Percentiles rank a stretch among this genome's conserved stretches.
Evolutionary conservation across 2,888 invertebrate species (phyloP).

Genomic region (Fabriciana adippe): DNA sequence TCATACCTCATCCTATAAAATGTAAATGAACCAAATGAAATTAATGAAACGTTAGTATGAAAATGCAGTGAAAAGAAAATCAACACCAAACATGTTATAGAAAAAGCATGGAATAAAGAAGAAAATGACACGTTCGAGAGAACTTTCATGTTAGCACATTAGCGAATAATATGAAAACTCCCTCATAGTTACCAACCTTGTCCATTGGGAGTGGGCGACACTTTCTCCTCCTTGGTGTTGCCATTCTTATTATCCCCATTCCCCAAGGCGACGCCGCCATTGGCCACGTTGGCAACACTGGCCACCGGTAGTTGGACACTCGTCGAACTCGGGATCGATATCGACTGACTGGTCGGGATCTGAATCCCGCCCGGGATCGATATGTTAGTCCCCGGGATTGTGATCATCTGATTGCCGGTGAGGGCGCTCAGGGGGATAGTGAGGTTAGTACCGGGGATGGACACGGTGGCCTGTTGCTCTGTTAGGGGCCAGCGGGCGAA

Average conservation of each 20-base stretch:
- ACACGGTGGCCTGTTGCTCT: slow-evolving; percentile 81
- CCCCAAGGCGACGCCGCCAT: slow-evolving; percentile 52
- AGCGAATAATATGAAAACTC: neutral
- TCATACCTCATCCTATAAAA: neutral
- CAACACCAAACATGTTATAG: slow-evolving; percentile 13
- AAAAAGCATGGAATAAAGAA: slow-evolving; percentile 5
- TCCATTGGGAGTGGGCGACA: slow-evolving; percentile 43
- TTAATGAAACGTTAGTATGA: slow-evolving; percentile 13
- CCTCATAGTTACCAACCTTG: slow-evolving; percentile 65
- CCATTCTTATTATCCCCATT: slow-evolving; percentile 77
- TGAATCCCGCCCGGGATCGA: slow-evolving; percentile 57
- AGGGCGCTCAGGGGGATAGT: slow-evolving; percentile 81
- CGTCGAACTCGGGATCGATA: slow-evolving; percentile 58
- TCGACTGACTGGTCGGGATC: slow-evolving; percentile 53
- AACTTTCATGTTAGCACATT: neutral
- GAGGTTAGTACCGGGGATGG: slow-evolving; percentile 85
- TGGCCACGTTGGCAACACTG: slow-evolving; percentile 47
- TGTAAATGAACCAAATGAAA: neutral
- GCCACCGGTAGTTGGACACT: slow-evolving; percentile 51
- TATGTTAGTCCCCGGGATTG: slow-evolving; percentile 82
- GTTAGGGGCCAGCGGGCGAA: slow-evolving; percentile 55
- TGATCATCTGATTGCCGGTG: slow-evolving; percentile 74
- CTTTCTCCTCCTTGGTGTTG: slow-evolving; percentile 36
- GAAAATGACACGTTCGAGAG: neutral
- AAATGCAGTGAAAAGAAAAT: neutral